Base-by-base conservation (phyloP, 1,140 invertebrate species). In the Globodera ellingtonae region DNA sequence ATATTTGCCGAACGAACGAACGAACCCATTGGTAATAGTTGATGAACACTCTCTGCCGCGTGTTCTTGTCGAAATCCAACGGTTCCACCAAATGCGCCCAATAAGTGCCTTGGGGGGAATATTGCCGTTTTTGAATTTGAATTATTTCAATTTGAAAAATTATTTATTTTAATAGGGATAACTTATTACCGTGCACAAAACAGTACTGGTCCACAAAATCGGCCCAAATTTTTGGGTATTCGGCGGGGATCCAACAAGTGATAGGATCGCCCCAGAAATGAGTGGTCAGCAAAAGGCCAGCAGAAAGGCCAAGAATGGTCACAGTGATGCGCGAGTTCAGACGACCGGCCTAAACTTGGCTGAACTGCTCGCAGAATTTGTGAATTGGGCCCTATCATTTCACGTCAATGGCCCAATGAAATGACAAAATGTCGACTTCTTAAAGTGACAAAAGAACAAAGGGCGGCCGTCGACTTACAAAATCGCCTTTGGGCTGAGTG, bases 191-290 rank as follows among this genome's bases (percentile, higher is more conserved):
- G 56, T 87, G 87, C n/a, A 89, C 87, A 81, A 88, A 89, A 69
- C 87, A 89, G 71, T 86, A 89, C 70, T 88, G 85, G 79, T 89
- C 86, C n/a, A 88, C 88, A 83, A 89, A 89, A 65, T 87, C 82
- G 8, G 80, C 59, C 88, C 86, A 87, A 47, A 71, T 82, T 62
- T 84, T 84, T 13, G 87, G 84, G 79, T 89, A 89, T 73, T 89
- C 89, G 13, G 87, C 87, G 6, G 87, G 87, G 35, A 82, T 87
- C 87, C 87, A 89, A 69, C 81, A 82, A n/a, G 87, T 89, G 44
- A 89, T 89, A 21, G 87, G 87, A 74, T 88, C 84, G 47, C 87
- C 87, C 88, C 88, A 89, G 74, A 88, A 89, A 65, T 89, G 88
- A n/a, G 83, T 86, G 18, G 82, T 83, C 21, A 89, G 69, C 13